phyloP scores from a whole-genome alignment of 1,140 invertebrate genomes.

The Nylanderia fulva region DNA sequence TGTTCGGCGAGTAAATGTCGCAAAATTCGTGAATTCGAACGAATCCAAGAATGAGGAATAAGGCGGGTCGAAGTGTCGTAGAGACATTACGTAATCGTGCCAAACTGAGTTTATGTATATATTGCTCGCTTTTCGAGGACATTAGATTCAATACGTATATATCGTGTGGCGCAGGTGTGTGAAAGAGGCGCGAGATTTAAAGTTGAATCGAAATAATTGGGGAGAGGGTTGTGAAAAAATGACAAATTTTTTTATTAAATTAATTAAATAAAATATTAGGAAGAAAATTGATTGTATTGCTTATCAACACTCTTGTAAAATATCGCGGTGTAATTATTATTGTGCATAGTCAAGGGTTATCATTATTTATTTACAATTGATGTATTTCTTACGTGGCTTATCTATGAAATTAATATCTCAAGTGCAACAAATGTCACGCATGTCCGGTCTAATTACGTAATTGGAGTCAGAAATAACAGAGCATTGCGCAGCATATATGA shows the following conservation, averaged over 20 bases:
- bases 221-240: background rate
- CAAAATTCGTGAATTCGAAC: background rate
- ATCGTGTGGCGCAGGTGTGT: background rate
- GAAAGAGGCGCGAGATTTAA: background rate
- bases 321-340: background rate
- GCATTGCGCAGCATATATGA: background rate
- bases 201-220: background rate
- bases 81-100: conserved; percentile 58
- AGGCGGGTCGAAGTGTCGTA: background rate
- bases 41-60: background rate
- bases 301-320: background rate
- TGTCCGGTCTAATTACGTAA: conserved; percentile 41
- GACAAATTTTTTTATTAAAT: too few relatives aligned
- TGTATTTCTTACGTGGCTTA: background rate
- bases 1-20: background rate
- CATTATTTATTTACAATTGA: background rate
- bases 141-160: conserved; percentile 59
- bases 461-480: conserved; percentile 29
- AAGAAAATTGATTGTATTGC: background rate
- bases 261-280: background rate
- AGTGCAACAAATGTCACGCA: conserved; percentile 2
- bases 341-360: background rate
- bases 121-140: conserved; percentile 15
- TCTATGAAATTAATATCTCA: background rate
- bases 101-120: background rate